Percentiles rank a stretch among this genome's conserved stretches.
phyloP scores from a whole-genome alignment of 2,888 invertebrate genomes.

The Nomada goodeniana region DNA sequence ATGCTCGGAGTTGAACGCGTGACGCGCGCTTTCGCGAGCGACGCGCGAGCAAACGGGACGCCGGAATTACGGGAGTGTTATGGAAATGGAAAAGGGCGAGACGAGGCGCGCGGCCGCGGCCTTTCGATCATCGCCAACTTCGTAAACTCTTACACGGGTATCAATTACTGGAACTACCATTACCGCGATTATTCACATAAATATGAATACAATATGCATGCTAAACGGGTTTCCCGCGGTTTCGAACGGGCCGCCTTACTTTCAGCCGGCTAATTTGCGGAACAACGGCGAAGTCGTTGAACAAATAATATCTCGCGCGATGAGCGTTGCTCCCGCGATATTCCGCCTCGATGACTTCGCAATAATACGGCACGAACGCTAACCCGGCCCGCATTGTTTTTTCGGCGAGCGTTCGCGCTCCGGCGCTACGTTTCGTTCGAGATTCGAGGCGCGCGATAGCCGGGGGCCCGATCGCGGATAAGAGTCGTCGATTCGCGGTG shows the following conservation, averaged over 20 bases:
- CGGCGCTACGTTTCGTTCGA: background rate
- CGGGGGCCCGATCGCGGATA: conserved; percentile 16
- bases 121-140: conserved; percentile 18
- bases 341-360: conserved; percentile 27
- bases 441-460: background rate
- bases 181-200: conserved; percentile 66
- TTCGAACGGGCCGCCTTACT: conserved; percentile 26
- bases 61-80: conserved; percentile 9
- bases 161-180: conserved; percentile 62
- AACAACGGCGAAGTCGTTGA: conserved; percentile 23
- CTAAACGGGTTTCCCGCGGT: conserved; percentile 33
- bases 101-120: background rate
- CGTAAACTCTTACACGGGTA: conserved; percentile 58
- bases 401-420: conserved; percentile 1
- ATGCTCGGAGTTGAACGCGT: background rate
- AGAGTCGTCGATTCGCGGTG: background rate
- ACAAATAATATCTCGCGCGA: conserved; percentile 25
- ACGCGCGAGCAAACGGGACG: background rate
- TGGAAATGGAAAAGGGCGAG: conserved; percentile 21
- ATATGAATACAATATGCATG: conserved; percentile 61
- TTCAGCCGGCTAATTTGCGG: conserved; percentile 36
- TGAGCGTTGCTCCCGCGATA: conserved; percentile 18
- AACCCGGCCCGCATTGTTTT: background rate
- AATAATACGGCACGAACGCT: conserved; percentile 34
- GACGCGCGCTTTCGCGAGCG: background rate